A percentile compares a stretch with the other conserved stretches of the same genome.
Conservation (phyloP, 2,888 invertebrate genomes). For the Orthosia cruda region DNA sequence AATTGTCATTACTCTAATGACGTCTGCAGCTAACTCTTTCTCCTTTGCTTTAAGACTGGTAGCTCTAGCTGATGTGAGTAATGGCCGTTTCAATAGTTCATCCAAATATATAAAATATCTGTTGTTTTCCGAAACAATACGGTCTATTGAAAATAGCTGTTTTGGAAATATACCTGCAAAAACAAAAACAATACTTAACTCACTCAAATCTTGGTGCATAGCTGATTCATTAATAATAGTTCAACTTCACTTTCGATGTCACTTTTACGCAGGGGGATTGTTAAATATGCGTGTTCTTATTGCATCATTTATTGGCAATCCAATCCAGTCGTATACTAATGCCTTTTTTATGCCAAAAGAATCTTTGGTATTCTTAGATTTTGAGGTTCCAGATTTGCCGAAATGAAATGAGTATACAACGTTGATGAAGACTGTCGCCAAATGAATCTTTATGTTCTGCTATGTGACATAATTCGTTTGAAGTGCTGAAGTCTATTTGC, state of each 20-base stretch:
- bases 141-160: not conserved
- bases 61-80: not conserved
- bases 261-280: constrained; percentile 22
- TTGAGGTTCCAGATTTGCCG: constrained; percentile 1
- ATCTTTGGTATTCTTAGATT: constrained; percentile 26
- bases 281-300: constrained; percentile 34
- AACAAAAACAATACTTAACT: constrained; percentile 2
- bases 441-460: constrained; percentile 18
- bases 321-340: constrained; percentile 1
- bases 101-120: constrained; percentile 6
- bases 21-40: constrained; percentile 10
- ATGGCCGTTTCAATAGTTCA: constrained; percentile 6
- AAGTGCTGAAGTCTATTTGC: constrained; percentile 49
- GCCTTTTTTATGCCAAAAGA: constrained; percentile 33
- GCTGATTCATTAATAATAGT: not conserved
- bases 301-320: constrained; percentile 46
- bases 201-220: not conserved
- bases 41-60: constrained; percentile 11
- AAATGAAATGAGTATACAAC: not conserved
- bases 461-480: constrained; percentile 44
- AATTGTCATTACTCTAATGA: constrained; percentile 31
- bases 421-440: constrained; percentile 20
- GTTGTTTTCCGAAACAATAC: not conserved
- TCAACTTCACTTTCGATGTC: constrained; percentile 6
- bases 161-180: not conserved